A percentile compares a stretch with the other conserved stretches of the same genome.
These are phyloP conservation scores for Athetis lepigone DNA, from an alignment of 2,888 invertebrate genomes.

Conservation along the genomic window DNA sequence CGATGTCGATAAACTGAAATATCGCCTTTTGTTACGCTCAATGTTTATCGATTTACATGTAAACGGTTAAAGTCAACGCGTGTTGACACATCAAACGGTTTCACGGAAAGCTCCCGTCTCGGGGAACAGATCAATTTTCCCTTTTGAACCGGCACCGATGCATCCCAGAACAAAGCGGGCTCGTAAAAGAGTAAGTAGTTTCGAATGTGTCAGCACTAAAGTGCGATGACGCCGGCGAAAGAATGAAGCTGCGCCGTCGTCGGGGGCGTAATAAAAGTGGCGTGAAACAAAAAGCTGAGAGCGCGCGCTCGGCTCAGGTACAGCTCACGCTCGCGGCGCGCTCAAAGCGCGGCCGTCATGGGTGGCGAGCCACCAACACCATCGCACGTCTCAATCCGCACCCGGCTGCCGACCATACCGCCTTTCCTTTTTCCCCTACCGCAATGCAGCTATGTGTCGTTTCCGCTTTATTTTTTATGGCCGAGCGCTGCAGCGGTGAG, in stretches of 20 bases:
- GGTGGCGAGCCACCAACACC: constrained; percentile 90
- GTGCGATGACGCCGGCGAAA: constrained; percentile 79
- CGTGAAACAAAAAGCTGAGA: constrained; percentile 85
- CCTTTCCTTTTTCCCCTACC: constrained; percentile 90
- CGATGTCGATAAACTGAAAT: constrained; percentile 82
- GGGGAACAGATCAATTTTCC: constrained; percentile 83
- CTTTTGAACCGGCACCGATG: constrained; percentile 80
- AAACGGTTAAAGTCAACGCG: constrained; percentile 66
- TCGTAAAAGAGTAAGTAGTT: constrained; percentile 87
- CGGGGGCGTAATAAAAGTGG: constrained; percentile 88
- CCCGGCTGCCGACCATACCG: constrained; percentile 88
- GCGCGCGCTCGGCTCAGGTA: constrained; percentile 72
- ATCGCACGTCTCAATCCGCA: constrained; percentile 91
- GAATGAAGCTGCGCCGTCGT: constrained; percentile 77
- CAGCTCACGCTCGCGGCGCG: constrained; percentile 71
- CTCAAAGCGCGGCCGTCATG: constrained; percentile 89
- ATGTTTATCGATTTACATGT: constrained; percentile 73
- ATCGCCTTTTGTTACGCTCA: constrained; percentile 68
- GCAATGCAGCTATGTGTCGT: constrained; percentile 90
- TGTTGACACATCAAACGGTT: constrained; percentile 85
- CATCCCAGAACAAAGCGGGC: constrained; percentile 82
- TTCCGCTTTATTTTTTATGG: constrained; percentile 90
- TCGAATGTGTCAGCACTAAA: constrained; percentile 86
- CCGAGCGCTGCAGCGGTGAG: constrained; percentile 88
- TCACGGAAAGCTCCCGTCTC: constrained; percentile 69